Percentiles rank a stretch among this genome's conserved stretches.
Evolutionary conservation across 2,888 invertebrate species (phyloP).

Genomic region (Meiosimyza platycephala): DNA sequence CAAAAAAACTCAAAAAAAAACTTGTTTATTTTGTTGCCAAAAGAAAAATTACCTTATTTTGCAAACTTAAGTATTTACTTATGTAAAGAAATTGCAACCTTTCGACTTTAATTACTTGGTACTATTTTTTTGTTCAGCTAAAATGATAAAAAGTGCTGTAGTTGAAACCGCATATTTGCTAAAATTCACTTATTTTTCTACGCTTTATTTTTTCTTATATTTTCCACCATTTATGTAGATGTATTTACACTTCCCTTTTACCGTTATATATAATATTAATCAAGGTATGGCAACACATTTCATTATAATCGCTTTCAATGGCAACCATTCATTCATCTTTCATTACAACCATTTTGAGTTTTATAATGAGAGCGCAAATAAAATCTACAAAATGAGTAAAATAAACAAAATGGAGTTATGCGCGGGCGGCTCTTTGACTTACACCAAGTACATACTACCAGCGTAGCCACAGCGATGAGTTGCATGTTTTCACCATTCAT

Average conservation of each 20-base stretch:
- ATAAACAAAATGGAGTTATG: slow-evolving; percentile 32
- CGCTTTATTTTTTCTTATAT: too few species aligned
- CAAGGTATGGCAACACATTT: slow-evolving; percentile 25
- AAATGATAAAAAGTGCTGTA: too few species aligned
- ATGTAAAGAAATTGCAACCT: too few species aligned
- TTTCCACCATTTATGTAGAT: neutral
- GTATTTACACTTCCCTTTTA: neutral
- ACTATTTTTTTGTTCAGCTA: too few species aligned
- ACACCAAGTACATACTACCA: neutral
- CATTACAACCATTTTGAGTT: neutral
- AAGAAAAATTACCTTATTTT: neutral
- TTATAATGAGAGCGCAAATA: slow-evolving; percentile 7
- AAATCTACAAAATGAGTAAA: slow-evolving; percentile 27
- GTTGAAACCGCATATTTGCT: slow-evolving; percentile 8
- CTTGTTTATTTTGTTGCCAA: neutral
- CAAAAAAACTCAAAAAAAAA: neutral
- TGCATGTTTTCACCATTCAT: neutral
- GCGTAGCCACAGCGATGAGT: slow-evolving; percentile 3
- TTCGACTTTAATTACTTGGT: too few species aligned
- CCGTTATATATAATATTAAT: slow-evolving; percentile 23
- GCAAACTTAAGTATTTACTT: neutral
- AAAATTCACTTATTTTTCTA: neutral
- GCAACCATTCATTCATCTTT: neutral
- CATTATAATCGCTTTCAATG: slow-evolving; percentile 14
- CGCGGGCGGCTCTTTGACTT: neutral